phyloP scores from a whole-genome alignment of 2,113 vertebrate species.

The Misgurnus anguillicaudatus region DNA sequence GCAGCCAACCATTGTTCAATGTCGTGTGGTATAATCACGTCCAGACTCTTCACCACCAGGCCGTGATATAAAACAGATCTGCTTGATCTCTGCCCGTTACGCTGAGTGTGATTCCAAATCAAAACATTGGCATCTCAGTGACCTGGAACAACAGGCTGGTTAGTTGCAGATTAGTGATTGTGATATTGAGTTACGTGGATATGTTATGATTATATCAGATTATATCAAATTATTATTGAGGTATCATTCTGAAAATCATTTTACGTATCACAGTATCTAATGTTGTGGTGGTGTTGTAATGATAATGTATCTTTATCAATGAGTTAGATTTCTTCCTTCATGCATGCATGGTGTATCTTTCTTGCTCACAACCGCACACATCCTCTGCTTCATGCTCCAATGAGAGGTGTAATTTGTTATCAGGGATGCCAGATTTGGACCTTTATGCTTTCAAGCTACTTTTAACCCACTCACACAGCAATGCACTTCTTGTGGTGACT shows the following conservation, averaged over 20 bases:
- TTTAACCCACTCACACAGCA: not conserved
- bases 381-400: constrained; percentile 16
- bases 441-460: constrained; percentile 1
- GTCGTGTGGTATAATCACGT: constrained; percentile 25
- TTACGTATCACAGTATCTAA: too few species aligned
- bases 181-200: not conserved
- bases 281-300: too few species aligned
- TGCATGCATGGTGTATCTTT: not conserved
- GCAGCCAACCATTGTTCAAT: constrained; percentile 46
- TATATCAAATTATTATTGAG: not conserved
- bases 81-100: not conserved
- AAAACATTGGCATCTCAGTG: not conserved
- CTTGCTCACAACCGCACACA: not conserved
- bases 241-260: not conserved
- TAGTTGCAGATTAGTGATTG: not conserved
- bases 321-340: not conserved
- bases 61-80: constrained; percentile 23
- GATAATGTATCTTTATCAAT: too few species aligned
- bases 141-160: constrained; percentile 5
- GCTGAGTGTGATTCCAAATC: not conserved
- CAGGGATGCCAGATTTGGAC: constrained; percentile 1
- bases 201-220: not conserved
- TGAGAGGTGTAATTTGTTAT: not conserved
- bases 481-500: not conserved
- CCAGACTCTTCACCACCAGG: constrained; percentile 17